A percentile compares a stretch with the other conserved stretches of the same genome.
phyloP scores from a whole-genome alignment of 2,888 invertebrate genomes.

The Lycaena phlaeas region DNA sequence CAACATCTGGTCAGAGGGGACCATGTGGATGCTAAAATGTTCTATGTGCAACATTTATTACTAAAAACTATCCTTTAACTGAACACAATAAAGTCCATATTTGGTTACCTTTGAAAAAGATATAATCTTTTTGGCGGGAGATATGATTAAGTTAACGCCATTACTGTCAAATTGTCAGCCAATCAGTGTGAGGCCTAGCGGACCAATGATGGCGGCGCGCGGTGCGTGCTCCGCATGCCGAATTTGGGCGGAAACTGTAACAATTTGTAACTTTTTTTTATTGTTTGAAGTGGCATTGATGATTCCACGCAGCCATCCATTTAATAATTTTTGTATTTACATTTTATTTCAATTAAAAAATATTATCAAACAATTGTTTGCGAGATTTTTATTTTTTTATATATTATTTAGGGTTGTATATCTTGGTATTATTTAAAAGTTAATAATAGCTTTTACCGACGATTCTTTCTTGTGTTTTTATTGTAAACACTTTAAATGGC shows the following conservation, averaged over 20 bases:
- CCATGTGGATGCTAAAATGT: conserved; percentile 15
- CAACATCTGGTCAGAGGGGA: conserved; percentile 69
- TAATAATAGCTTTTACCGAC: no score
- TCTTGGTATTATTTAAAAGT: no score
- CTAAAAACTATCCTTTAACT: conserved; percentile 15
- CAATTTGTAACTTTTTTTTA: conserved; percentile 56
- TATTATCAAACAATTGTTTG: no score
- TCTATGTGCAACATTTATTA: conserved; percentile 4
- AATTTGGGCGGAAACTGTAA: conserved; percentile 59
- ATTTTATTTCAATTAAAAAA: not conserved
- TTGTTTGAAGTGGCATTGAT: conserved; percentile 13
- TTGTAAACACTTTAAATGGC: no score
- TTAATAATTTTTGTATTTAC: conserved; percentile 6
- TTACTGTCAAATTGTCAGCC: conserved; percentile 69
- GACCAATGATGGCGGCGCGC: conserved; percentile 47
- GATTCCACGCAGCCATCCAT: conserved; percentile 1
- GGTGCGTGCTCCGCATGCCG: conserved; percentile 59
- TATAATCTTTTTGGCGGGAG: conserved; percentile 22
- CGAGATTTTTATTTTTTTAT: no score
- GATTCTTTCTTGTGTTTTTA: no score
- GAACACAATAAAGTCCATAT: conserved; percentile 11
- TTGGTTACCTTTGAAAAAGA: conserved; percentile 6
- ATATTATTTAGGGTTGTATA: no score
- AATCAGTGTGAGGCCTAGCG: conserved; percentile 47
- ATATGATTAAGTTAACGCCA: conserved; percentile 56